Base-by-base conservation (phyloP, 2,797 vertebrate species). In the Nyctibius grandis region DNA sequence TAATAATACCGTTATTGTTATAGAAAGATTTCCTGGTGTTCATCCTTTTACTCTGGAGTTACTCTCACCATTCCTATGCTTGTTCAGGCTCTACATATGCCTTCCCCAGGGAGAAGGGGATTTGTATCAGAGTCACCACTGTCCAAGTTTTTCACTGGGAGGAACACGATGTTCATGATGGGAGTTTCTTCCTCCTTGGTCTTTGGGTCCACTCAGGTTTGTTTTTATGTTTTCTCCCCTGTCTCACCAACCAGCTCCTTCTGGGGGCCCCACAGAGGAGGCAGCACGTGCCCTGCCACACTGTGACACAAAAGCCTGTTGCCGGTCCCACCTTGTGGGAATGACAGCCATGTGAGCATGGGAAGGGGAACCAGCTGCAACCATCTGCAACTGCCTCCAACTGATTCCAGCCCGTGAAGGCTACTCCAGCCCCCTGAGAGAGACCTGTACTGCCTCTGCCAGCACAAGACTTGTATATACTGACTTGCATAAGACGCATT, bases 291-390 rank as follows among this genome's bases (percentile, higher is more conserved):
- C 4, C 6, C 8, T 21, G 15, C 9, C 2, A 0, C 26, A 18
- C 7, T 3, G 2, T 12, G 13, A 51, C 64, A 44, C 13, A 38
- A 45, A 76, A 5, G 31, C 18, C 31, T 53, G 8, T 40, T 22
- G 7, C n/a, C 36, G 11, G 31, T 5, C 11, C 33, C 36, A n/a
- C 16, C 9, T 9, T 9, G 3, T 56, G 42, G 28, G 33, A 51
- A 19, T 0, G 0, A 56, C 11, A 17, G 33, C 42, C 16, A 25
- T 15, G 3, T 15, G 33, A 45, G 15, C 0, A 0, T n/a, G 14
- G 16, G 13, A 10, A 69, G 36, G 9, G 20, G 6, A 82, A 68
- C 9, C 1, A 4, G 7, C 29, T 68, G 11, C 11, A 14, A 6
- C 8, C 1, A 9, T 6, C 10, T 87, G 16, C 44, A 57, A 25